Percentiles rank a stretch among this genome's conserved stretches.
These are phyloP conservation scores for Patiria pectinifera DNA, from an alignment of 53 echinoderm and acorn worm species.

Conservation along the genomic window DNA sequence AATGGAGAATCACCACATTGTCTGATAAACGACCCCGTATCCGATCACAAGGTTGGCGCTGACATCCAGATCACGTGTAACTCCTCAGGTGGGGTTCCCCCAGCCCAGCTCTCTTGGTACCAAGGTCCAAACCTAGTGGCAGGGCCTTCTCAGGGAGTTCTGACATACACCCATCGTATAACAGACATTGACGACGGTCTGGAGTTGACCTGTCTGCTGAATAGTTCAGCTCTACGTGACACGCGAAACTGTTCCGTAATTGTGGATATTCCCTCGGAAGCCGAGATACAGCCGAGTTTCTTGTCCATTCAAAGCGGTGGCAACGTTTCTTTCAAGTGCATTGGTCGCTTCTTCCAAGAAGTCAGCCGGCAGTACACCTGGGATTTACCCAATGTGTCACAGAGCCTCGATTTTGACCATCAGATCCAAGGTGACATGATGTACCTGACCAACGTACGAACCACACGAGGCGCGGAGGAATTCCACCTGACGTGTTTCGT, in stretches of 20 bases:
- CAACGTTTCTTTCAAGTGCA: conserved; percentile 1
- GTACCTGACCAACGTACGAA: neutral
- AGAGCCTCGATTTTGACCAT: neutral
- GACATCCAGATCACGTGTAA: neutral
- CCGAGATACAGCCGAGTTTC: conserved; percentile 6
- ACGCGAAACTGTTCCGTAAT: conserved; percentile 8
- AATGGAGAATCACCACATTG: neutral
- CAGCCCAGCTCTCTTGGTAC: conserved; percentile 24
- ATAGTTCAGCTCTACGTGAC: neutral
- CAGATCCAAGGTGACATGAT: neutral
- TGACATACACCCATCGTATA: conserved; percentile 13
- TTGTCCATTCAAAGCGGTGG: neutral
- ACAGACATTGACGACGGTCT: neutral
- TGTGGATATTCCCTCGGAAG: neutral
- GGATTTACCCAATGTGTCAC: neutral
- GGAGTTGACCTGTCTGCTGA: neutral
- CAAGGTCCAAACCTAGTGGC: conserved; percentile 1
- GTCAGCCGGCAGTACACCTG: neutral
- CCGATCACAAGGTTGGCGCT: neutral
- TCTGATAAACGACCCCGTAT: neutral
- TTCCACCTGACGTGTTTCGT: neutral
- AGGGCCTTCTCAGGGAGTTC: neutral
- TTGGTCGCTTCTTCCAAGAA: neutral
- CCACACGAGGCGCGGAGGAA: neutral
- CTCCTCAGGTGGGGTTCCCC: conserved; percentile 13